These are phyloP conservation scores for Hucho hucho DNA, from an alignment of 2,113 vertebrate genomes.

Conservation along the genomic window DNA sequence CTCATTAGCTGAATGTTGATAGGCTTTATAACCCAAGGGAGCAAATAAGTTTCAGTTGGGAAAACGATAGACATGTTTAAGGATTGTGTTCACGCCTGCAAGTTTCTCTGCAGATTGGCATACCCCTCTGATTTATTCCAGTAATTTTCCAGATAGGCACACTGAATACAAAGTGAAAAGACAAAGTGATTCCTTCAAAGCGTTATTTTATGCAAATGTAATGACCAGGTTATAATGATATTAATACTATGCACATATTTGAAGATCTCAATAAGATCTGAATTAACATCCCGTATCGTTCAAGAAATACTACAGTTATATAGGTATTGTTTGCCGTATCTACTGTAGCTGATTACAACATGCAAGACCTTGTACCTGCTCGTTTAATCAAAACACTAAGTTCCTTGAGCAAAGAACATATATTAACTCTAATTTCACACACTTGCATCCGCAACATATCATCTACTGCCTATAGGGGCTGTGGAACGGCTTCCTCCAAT, in stretches of 20 bases:
- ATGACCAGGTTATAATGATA: slow-evolving; percentile 38
- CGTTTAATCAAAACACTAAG: too few species aligned
- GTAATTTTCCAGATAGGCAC: slow-evolving; percentile 24
- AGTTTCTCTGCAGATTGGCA: slow-evolving; percentile 30
- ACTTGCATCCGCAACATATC: too few species aligned
- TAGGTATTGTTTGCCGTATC: too few species aligned
- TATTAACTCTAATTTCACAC: too few species aligned
- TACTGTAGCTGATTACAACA: too few species aligned
- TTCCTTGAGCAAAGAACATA: too few species aligned
- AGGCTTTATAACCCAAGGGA: slow-evolving; percentile 22
- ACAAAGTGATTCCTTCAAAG: slow-evolving; percentile 26
- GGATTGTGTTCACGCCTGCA: slow-evolving; percentile 36
- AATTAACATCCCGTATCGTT: slow-evolving; percentile 21
- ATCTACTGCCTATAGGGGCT: slow-evolving; percentile 17
- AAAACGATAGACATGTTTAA: slow-evolving; percentile 24
- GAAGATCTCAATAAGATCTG: slow-evolving; percentile 2
- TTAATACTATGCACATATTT: slow-evolving; percentile 45
- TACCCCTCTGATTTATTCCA: slow-evolving; percentile 32
- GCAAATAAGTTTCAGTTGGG: slow-evolving; percentile 22
- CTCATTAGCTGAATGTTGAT: slow-evolving; percentile 2
- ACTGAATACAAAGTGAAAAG: slow-evolving; percentile 43
- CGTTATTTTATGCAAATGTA: slow-evolving; percentile 48
- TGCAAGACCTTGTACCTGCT: too few species aligned
- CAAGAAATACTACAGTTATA: neutral
- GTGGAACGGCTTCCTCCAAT: too few species aligned